phyloP scores from a whole-genome alignment of 2,113 vertebrate species.

The Sander lucioperca region DNA sequence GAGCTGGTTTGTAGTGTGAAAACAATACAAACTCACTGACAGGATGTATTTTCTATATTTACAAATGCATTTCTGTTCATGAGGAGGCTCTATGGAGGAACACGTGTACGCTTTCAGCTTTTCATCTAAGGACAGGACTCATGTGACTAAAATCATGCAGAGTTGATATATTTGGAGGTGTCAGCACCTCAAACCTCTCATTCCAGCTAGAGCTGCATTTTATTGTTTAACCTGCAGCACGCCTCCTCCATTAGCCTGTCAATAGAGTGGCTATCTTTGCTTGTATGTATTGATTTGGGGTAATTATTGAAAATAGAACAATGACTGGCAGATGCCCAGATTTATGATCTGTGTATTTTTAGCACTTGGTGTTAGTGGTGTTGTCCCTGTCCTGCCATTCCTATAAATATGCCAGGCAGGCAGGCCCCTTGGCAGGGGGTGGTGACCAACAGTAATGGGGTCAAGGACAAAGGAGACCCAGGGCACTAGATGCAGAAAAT shows the following conservation, averaged over 20 bases:
- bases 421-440: conserved; percentile 41
- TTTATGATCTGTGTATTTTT: conserved; percentile 49
- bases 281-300: conserved; percentile 38
- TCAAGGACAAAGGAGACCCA: conserved; percentile 73
- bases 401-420: conserved; percentile 72
- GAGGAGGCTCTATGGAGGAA: not conserved
- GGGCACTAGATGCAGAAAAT: conserved; percentile 70
- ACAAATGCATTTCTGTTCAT: conserved; percentile 3
- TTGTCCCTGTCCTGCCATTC: conserved; percentile 32
- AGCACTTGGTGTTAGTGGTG: conserved; percentile 43
- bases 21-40: conserved; percentile 15
- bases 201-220: conserved; percentile 14
- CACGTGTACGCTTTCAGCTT: conserved; percentile 18
- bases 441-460: conserved; percentile 57
- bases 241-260: conserved; percentile 12
- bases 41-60: conserved; percentile 1
- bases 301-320: conserved; percentile 42
- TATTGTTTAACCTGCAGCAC: conserved; percentile 26
- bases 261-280: conserved; percentile 18
- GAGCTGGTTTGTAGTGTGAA: conserved; percentile 14
- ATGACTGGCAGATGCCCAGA: conserved; percentile 38
- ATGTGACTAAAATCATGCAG: conserved; percentile 12
- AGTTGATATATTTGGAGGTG: conserved; percentile 26
- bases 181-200: not conserved
- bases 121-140: conserved; percentile 16